phyloP scores from a whole-genome alignment of 2,888 invertebrate species.

The Eupithecia insigniata region DNA sequence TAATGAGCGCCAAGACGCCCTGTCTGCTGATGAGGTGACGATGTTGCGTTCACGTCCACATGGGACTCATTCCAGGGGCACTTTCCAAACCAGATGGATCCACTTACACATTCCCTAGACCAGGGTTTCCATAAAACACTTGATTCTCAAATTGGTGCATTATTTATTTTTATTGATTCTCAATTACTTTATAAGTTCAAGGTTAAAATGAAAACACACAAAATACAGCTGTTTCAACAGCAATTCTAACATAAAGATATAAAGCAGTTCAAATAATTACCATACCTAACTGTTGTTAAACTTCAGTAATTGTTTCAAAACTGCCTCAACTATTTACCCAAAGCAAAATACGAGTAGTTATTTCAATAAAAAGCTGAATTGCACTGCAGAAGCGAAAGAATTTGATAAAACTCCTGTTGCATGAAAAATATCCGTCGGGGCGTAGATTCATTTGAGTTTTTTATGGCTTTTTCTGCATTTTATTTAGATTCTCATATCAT shows the following conservation, averaged over 20 bases:
- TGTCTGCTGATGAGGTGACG: too few species aligned
- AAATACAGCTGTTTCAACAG: conserved; percentile 14
- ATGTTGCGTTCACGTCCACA: too few species aligned
- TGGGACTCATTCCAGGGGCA: too few species aligned
- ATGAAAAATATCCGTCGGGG: conserved; percentile 36
- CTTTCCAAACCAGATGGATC: too few species aligned
- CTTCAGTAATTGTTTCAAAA: conserved; percentile 39
- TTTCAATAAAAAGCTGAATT: conserved; percentile 38
- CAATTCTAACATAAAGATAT: conserved; percentile 23
- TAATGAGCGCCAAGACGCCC: not conserved
- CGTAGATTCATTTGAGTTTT: conserved; percentile 18
- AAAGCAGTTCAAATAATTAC: conserved; percentile 30
- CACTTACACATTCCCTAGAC: too few species aligned
- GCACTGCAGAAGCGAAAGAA: conserved; percentile 27
- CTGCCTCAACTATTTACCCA: conserved; percentile 41
- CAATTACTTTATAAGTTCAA: not conserved
- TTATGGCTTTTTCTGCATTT: conserved; percentile 4
- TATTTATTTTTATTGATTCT: not conserved
- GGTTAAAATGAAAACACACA: not conserved
- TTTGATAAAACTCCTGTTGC: conserved; percentile 39
- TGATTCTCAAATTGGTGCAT: not conserved
- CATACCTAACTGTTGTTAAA: conserved; percentile 34
- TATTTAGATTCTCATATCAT: conserved; percentile 11
- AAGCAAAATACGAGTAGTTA: conserved; percentile 15
- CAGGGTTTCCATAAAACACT: too few species aligned